phyloP scores from a whole-genome alignment of 2,113 vertebrate genomes.

The Plestiodon gilberti region DNA sequence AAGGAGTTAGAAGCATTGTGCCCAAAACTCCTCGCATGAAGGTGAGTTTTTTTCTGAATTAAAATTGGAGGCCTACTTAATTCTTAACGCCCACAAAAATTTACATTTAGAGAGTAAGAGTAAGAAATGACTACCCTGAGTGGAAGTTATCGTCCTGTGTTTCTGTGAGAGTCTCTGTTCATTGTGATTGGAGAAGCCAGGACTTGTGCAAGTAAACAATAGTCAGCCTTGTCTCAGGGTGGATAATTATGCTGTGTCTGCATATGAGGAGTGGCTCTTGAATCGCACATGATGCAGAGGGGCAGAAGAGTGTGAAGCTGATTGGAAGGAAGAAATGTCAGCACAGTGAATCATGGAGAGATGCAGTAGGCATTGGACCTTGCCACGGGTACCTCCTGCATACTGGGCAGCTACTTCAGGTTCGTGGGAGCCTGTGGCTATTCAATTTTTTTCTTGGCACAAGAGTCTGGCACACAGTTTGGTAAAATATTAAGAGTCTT shows the following conservation, averaged over 20 bases:
- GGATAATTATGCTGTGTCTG: not conserved
- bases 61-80: not conserved
- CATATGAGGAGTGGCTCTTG: not conserved
- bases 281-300: not conserved
- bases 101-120: not conserved
- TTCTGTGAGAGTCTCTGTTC: not conserved
- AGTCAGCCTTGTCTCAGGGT: not conserved
- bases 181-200: not conserved
- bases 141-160: not conserved
- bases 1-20: no score
- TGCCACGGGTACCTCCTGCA: not conserved
- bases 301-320: not conserved
- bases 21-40: no score
- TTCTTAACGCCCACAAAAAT: not conserved
- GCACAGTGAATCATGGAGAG: not conserved
- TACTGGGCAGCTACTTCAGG: not conserved
- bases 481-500: not conserved
- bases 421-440: not conserved
- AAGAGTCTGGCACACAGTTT: not conserved
- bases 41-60: no score
- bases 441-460: not conserved
- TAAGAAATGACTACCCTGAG: not conserved
- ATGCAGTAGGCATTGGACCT: not conserved
- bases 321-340: not conserved
- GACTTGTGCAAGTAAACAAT: not conserved